Conservation (phyloP, 2,113 vertebrate genomes). For the Arenaria interpres region DNA sequence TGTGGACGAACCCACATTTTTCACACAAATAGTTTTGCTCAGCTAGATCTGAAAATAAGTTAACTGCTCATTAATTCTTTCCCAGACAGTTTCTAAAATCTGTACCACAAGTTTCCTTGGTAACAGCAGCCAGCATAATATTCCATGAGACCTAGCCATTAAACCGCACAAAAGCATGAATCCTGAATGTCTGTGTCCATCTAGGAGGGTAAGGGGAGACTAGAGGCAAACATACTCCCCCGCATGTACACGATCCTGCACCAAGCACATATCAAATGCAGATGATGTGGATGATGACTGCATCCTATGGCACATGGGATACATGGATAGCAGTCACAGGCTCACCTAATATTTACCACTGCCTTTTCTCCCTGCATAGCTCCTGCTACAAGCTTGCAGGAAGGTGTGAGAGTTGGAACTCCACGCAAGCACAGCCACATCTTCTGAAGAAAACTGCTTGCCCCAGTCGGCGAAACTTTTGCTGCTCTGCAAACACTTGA, state of each 20-base stretch:
- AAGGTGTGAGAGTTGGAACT: background rate
- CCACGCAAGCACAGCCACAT: background rate
- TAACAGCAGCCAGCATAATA: slow-evolving; percentile 4
- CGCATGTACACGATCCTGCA: accelerated
- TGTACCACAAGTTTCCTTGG: slow-evolving; percentile 40
- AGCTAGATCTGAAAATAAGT: slow-evolving; percentile 22
- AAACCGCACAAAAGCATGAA: background rate
- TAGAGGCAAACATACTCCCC: background rate
- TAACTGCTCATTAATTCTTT: slow-evolving; percentile 46
- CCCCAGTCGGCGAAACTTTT: background rate
- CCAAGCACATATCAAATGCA: background rate
- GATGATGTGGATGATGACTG: background rate
- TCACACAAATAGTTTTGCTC: background rate
- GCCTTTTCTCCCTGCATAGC: background rate
- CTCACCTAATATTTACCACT: background rate
- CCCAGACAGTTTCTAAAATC: slow-evolving; percentile 8
- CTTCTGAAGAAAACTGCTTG: background rate
- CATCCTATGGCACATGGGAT: accelerated
- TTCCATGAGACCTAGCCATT: background rate
- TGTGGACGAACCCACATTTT: background rate
- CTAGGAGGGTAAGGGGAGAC: background rate
- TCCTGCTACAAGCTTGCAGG: background rate
- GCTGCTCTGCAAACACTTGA: background rate
- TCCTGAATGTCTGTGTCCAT: background rate
- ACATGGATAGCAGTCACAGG: accelerated